phyloP scores from a whole-genome alignment of 2,113 vertebrate species.

The Thunnus maccoyii region DNA sequence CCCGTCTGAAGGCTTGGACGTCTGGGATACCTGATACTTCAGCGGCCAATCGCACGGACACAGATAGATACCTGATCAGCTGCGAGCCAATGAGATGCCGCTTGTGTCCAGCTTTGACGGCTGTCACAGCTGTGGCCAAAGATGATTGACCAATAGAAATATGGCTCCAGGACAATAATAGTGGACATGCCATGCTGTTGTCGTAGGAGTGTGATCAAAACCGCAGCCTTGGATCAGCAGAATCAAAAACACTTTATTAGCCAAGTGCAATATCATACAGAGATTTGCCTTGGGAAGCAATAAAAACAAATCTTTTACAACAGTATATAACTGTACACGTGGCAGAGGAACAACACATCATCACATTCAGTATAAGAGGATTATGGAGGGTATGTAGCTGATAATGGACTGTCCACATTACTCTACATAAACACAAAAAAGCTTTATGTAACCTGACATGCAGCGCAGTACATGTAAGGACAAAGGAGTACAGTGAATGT shows the following conservation, averaged over 20 bases:
- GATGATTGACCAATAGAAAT: constrained; percentile 33
- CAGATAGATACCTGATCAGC: constrained; percentile 70
- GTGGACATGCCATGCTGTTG: constrained; percentile 35
- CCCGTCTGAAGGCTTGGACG: constrained; percentile 42
- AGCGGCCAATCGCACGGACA: constrained; percentile 51
- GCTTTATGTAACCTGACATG: constrained; percentile 8
- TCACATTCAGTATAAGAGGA: constrained; percentile 41
- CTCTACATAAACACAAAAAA: constrained; percentile 38
- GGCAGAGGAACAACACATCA: constrained; percentile 24
- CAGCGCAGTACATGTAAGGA: constrained; percentile 10
- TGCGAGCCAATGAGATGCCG: constrained; percentile 66
- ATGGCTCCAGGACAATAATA: background rate
- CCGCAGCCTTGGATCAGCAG: constrained; percentile 22
- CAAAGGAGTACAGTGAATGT: constrained; percentile 24
- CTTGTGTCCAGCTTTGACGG: constrained; percentile 38
- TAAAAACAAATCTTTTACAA: constrained; percentile 35
- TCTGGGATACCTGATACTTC: constrained; percentile 73
- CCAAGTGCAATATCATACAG: constrained; percentile 25
- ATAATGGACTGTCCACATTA: constrained; percentile 37
- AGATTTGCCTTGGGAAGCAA: constrained; percentile 43
- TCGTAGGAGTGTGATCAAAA: constrained; percentile 35
- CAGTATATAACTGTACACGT: constrained; percentile 11
- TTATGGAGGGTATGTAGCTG: constrained; percentile 46
- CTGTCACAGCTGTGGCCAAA: constrained; percentile 60
- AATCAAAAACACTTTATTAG: constrained; percentile 33